These are phyloP conservation scores for Micromussa lordhowensis DNA, from an alignment of 92 coral and sea anemone species.

Conservation along the genomic window DNA sequence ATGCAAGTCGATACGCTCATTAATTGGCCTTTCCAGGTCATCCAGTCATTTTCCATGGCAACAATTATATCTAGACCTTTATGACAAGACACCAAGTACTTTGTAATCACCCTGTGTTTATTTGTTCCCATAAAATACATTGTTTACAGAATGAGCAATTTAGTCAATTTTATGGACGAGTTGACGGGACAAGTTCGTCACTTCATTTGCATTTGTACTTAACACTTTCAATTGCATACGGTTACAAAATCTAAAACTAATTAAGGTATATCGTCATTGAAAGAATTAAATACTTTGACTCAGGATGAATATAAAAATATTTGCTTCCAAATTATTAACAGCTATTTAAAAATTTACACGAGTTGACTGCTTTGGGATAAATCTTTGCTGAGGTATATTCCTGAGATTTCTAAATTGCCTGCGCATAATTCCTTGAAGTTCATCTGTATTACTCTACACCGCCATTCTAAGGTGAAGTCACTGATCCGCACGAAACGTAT, in stretches of 20 bases:
- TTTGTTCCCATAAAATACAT: constrained; percentile 39
- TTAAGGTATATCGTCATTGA: constrained; percentile 28
- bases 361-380: constrained; percentile 5
- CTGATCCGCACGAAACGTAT: constrained; percentile 8
- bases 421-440: constrained; percentile 1
- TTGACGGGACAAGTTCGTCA: too few relatives aligned
- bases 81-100: neutral
- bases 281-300: constrained; percentile 68
- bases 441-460: neutral
- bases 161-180: constrained; percentile 6
- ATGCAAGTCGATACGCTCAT: too few relatives aligned
- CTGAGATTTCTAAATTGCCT: constrained; percentile 9
- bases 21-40: too few relatives aligned
- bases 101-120: constrained; percentile 31
- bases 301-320: constrained; percentile 68
- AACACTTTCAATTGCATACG: constrained; percentile 4
- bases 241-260: constrained; percentile 29
- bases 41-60: too few relatives aligned
- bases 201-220: constrained; percentile 1
- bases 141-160: constrained; percentile 27
- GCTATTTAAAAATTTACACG: constrained; percentile 57
- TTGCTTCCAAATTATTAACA: constrained; percentile 75
- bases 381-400: constrained; percentile 5
- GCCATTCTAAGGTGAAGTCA: constrained; percentile 4
- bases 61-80: neutral